These are phyloP conservation scores for Nomada flava DNA, from an alignment of 2,888 invertebrate species.

Conservation along the genomic window DNA sequence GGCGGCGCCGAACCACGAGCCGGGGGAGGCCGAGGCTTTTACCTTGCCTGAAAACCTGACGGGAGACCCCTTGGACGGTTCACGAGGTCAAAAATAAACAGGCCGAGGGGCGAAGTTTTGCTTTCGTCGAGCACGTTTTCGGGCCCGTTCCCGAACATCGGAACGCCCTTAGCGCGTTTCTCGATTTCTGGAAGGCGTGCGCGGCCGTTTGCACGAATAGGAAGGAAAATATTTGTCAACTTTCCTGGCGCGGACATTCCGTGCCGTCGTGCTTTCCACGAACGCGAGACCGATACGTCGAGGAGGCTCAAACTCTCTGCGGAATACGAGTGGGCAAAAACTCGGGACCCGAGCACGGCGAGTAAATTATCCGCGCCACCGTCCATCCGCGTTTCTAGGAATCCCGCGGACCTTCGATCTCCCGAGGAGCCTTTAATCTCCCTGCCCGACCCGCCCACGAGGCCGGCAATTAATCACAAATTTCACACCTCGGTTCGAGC, in stretches of 20 bases:
- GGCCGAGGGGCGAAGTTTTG: constrained; percentile 40
- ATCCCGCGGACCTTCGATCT: constrained; percentile 30
- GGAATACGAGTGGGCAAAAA: not conserved
- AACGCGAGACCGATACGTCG: not conserved
- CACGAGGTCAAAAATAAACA: constrained; percentile 71
- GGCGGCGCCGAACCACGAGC: constrained; percentile 23
- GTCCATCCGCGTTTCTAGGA: constrained; percentile 35
- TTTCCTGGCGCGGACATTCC: constrained; percentile 52
- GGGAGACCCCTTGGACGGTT: constrained; percentile 55
- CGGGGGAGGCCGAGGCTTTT: constrained; percentile 42
- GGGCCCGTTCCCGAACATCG: not conserved
- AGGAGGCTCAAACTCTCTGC: too few species aligned
- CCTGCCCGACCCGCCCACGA: constrained; percentile 56
- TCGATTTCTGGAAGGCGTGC: constrained; percentile 62
- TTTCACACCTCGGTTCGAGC: constrained; percentile 77
- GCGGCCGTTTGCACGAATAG: constrained; percentile 17
- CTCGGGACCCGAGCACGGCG: not conserved
- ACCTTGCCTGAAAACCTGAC: constrained; percentile 52
- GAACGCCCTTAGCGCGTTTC: constrained; percentile 62
- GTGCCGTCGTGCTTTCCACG: constrained; percentile 42
- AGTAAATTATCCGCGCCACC: not conserved
- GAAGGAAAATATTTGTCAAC: constrained; percentile 68
- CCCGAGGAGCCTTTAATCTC: constrained; percentile 45
- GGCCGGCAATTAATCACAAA: constrained; percentile 79
- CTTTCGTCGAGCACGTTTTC: constrained; percentile 57